These are phyloP conservation scores for Myotis lucifugus DNA, from an alignment of 2,113 vertebrate genomes.

Conservation along the genomic window DNA sequence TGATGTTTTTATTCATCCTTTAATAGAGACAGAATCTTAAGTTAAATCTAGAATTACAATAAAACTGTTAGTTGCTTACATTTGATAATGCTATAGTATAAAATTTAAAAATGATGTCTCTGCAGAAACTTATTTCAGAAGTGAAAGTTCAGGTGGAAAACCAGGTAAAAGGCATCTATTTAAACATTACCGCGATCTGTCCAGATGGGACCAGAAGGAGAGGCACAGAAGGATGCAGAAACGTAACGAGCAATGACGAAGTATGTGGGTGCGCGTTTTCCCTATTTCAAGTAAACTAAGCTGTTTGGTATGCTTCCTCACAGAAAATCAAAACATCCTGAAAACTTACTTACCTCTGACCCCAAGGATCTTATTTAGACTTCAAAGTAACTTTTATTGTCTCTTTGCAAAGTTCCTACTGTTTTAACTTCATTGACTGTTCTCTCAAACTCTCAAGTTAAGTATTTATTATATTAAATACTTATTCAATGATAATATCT, in stretches of 20 bases:
- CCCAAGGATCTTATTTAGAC: not conserved
- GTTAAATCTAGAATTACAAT: conserved; percentile 60
- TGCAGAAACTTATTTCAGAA: conserved; percentile 94
- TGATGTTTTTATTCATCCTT: conserved; percentile 77
- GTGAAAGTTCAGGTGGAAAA: conserved; percentile 94
- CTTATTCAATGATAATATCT: not conserved
- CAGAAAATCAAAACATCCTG: conserved; percentile 18
- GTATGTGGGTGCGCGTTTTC: conserved; percentile 84
- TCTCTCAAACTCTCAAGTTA: conserved; percentile 23
- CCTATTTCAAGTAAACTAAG: conserved; percentile 73
- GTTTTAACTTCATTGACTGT: conserved; percentile 14
- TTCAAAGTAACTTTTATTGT: conserved; percentile 11
- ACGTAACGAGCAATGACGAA: conserved; percentile 92
- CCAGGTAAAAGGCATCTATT: conserved; percentile 89
- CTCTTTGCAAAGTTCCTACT: not conserved
- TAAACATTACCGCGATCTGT: conserved; percentile 93
- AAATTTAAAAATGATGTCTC: conserved; percentile 76
- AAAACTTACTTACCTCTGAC: not conserved
- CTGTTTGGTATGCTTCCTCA: conserved; percentile 23
- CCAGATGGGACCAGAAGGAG: conserved; percentile 89
- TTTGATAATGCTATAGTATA: conserved; percentile 42
- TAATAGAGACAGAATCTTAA: conserved; percentile 71
- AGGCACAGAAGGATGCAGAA: conserved; percentile 89
- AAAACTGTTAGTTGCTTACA: conserved; percentile 51
- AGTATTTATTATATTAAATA: not conserved